These are phyloP conservation scores for Clarias laeviceps DNA, from an alignment of 2,797 vertebrate genomes.

Conservation along the genomic window DNA sequence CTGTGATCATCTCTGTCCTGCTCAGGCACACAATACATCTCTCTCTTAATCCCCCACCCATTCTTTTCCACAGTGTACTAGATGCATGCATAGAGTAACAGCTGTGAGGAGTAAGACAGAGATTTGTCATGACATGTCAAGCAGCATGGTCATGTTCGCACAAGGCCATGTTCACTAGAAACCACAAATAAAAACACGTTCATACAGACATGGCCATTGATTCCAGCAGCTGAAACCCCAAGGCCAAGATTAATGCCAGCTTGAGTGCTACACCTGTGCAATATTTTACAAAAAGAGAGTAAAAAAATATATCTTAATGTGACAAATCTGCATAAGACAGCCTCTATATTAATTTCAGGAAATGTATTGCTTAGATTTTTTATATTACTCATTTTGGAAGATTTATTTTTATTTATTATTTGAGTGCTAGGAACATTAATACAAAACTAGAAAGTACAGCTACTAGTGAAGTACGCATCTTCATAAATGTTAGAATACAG, in stretches of 20 bases:
- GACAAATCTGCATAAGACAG: not conserved
- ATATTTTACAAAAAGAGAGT: not conserved
- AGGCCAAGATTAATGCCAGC: constrained; percentile 65
- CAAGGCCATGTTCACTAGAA: constrained; percentile 43
- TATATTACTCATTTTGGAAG: not conserved
- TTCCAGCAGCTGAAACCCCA: constrained; percentile 63
- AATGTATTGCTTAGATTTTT: not conserved
- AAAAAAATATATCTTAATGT: not conserved
- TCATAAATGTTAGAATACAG: not conserved
- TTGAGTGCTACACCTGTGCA: constrained; percentile 45
- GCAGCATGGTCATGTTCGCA: not conserved
- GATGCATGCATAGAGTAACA: not conserved
- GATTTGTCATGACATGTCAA: not conserved
- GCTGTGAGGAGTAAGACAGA: not conserved
- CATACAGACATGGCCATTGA: constrained; percentile 37
- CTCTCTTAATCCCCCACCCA: not conserved
- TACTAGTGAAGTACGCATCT: not conserved
- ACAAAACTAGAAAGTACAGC: not conserved
- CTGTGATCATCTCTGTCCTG: not conserved
- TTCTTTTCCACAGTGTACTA: not conserved
- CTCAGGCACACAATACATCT: not conserved
- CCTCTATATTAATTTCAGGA: not conserved
- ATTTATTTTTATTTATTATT: not conserved
- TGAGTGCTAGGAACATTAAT: not conserved
- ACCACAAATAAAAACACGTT: constrained; percentile 51